Evolutionary conservation across 1,140 invertebrate genomes (phyloP), one percentile per base, ranked within the genome.

Genomic region (Pseudomyrmex concolor): DNA sequence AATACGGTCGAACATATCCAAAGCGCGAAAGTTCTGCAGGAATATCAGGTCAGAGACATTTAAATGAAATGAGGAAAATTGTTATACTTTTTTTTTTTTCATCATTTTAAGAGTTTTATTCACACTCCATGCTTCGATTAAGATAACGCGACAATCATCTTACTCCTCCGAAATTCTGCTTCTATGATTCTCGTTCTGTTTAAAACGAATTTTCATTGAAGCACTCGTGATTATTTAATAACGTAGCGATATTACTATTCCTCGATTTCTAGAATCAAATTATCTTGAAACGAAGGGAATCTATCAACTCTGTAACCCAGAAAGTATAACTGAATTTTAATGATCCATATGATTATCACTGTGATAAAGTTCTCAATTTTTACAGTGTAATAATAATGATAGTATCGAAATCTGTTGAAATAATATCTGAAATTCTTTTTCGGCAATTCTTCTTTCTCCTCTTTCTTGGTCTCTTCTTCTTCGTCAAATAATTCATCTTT

Each of bases 401-500:
- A 90, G 17, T 89, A 90, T 57, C 84, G 67, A 78, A 90, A 84
- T 62, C 81, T 84, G 48, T 89, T 68, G 54, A 82, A 80, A 59
- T 87, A 87, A 55, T 89, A 86, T 67, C 64, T 89, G 0, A 86
- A 43, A 25, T 57, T 71, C 50, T 71, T 70, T 2, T 12, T 62
- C 8, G 5, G 15, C 17, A 9, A 0, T 15, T 64, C 4, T 63
- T 57, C 2, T 22, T 64, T 59, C n/a, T 76, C 17, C 10, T 71
- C 22, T 13, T 34, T 7, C 22, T 68, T 10, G 19, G 15, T 48
- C 50, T 34, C 34, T 34, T 34, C 34, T 34, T 0, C 5, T 0
- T 77, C 9, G 15, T 48, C 22, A n/a, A 12, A 8, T 63, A 54
- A 45, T 67, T 55, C 2, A 12, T 63, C 59, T 43, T 17, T 10